phyloP scores from a whole-genome alignment of 2,113 vertebrate genomes.

The Chamaetylas fuelleborni region DNA sequence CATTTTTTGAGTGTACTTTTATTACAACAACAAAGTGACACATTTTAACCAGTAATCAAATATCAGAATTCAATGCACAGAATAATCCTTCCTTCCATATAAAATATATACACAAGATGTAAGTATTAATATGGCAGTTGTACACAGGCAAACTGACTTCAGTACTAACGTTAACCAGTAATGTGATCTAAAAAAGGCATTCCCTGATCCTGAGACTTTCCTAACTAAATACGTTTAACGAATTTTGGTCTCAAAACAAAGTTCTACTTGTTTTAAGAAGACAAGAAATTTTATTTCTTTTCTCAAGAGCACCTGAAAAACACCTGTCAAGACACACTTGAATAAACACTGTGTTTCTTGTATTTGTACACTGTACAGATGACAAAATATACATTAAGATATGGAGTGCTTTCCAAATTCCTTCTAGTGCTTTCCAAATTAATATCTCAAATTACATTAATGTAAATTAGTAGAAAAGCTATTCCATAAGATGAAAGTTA shows the following conservation, averaged over 20 bases:
- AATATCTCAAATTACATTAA: neutral
- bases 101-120: neutral
- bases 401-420: neutral
- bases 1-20: neutral
- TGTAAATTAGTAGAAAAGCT: neutral
- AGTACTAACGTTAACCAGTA: neutral
- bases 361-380: neutral
- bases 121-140: neutral
- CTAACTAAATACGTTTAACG: neutral
- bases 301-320: neutral
- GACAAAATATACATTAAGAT: neutral
- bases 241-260: neutral
- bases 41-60: neutral
- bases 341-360: neutral
- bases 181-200: neutral
- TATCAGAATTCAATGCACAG: neutral
- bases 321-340: neutral
- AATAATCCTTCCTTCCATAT: neutral
- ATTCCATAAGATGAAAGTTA: neutral
- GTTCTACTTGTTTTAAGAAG: neutral
- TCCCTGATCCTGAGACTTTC: neutral
- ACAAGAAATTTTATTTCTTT: neutral
- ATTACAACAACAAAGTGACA: neutral
- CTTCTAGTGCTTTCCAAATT: neutral
- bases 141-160: neutral